Evolutionary conservation across 2,888 invertebrate species (phyloP), one percentile per base, ranked within the genome.

Genomic region (Odontothrips loti): DNA sequence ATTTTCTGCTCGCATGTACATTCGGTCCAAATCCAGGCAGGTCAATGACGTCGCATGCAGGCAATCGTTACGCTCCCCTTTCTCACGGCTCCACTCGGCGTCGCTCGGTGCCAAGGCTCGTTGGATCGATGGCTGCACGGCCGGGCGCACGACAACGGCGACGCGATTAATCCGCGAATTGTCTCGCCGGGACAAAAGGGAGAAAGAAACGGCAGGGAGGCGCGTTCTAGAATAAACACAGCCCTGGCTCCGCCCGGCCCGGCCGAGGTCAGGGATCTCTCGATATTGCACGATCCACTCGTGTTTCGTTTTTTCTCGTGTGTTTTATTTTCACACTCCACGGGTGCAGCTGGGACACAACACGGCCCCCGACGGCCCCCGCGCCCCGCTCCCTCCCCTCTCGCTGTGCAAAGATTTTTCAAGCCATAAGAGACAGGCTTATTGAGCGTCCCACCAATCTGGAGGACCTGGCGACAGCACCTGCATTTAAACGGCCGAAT

Each of bases 401-500:
- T 43, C 34, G 34, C 34, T 43, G 34, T 6, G 34, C 2, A 43
- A 43, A 43, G 34, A 43, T 43, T 43, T 43, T 43, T 43, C 34
- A 23, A 12, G 68, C 27, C 68, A 27, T 75, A 27, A 27, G 23
- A 75, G 68, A 75, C 23, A 75, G 68, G 23, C 68, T 75, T 75
- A 75, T 75, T 75, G 68, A 75, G 68, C 68, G 68, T 27, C 68
- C 27, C 2, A 43, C 34, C 68, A 27, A 75, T 75, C 68, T 75
- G 27, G 68, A 27, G 68, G 68, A 10, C 58, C 23, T 27, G 68
- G 68, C 68, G 68, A 75, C 68, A 23, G 68, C 23, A 23, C 10
- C 68, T 27, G 68, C 68, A 75, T 75, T 75, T 75, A 27, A 75
- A 75, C 68, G 68, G 68, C 68, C 11, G 68, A 23, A 75, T 75